Evolutionary conservation across 2,888 invertebrate genomes (phyloP), one percentile per base, ranked within the genome.

Genomic region (Chymomyza fuscimana): DNA sequence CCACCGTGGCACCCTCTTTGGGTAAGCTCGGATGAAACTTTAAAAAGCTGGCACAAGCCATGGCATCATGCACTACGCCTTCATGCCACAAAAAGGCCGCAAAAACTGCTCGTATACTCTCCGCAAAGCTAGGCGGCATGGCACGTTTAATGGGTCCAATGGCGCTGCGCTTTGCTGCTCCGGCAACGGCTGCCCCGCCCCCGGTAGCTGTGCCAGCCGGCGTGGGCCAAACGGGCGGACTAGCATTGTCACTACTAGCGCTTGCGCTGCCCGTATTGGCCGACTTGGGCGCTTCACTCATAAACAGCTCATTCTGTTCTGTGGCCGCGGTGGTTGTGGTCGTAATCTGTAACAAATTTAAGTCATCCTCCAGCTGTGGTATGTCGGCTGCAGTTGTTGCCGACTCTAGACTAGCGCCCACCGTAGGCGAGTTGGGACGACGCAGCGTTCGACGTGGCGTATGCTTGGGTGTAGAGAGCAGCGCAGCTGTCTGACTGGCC

Each of bases 81-180:
- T 99, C 98, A 90, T 99, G 99, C 98, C 99, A 99, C 1, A 99
- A 92, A 83, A 99, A 95, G 0, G 99, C 98, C 0, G 99, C 98
- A 92, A 99, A 99, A 5, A 98, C 96, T 0, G 98, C 97, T n/a
- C 99, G 93, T 25, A 98, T 92, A 81, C 97, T 96, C 91, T 98
- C 98, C 0, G 97, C 98, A 65, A 98, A 96, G 0, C 97, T 96
- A 0, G 98, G 98, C 77, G 97, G 97, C 90, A 98, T 94, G 0
- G 98, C 98, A 80, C 95, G 94, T 90, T 97, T 97, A 0, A 95
- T 94, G 5, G 92, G 91, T 0, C 91, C 91, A 72, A 89, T 89
- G 32, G 77, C 78, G 46, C 51, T 71, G 7, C 73, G 76, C 62
- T 79, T 87, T 62, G 12, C 46, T 25, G 25, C 16, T 61, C 65